Base-by-base conservation (phyloP, 2,888 invertebrate species). In the Spilarctia lutea region DNA sequence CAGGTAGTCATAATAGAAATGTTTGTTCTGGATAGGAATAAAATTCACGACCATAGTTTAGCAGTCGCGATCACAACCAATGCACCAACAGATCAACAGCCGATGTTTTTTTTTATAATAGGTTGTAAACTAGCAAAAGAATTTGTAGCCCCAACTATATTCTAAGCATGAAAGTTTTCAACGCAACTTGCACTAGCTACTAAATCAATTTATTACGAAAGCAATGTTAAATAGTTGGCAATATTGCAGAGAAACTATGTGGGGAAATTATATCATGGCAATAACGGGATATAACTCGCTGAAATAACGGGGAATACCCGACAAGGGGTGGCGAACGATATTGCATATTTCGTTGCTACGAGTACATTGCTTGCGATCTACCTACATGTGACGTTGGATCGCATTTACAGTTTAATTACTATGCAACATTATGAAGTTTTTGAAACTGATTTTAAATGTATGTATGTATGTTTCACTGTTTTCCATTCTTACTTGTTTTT, bases 191-290 rank as follows among this genome's bases (percentile, higher is more conserved):
- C 79, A 79, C 72, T 71, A 75, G 35, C 81, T 75, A 86, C 87
- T 90, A 88, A 90, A 90, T 91, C 88, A 87, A 89, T 91, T 66
- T 76, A 73, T 48, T 89, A 90, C 85, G 86, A 83, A 85, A 87
- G 86, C 90, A 88, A 87, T 82, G 89, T 85, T 91, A 91, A 91
- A 93, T 92, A 91, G 92, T 92, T 92, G 83, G 87, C 90, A 85
- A 88, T 88, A 88, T 87, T 89, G 88, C 85, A 72, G 68, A 73
- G 81, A 73, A 91, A 91, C 91, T 92, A 91, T 92, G 91, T 86
- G 87, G 86, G 86, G 83, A 88, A 89, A 91, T 91, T 89, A 91
- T 90, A 89, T 86, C 87, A 83, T 79, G 84, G 84, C 82, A 87
- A 88, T 87, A 88, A 83, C 85, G 81, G 85, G 82, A 76, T 89